Percentiles rank a stretch among this genome's conserved stretches.
Evolutionary conservation across 2,797 vertebrate genomes (phyloP).

Genomic region (Cephalopachus bancanus): DNA sequence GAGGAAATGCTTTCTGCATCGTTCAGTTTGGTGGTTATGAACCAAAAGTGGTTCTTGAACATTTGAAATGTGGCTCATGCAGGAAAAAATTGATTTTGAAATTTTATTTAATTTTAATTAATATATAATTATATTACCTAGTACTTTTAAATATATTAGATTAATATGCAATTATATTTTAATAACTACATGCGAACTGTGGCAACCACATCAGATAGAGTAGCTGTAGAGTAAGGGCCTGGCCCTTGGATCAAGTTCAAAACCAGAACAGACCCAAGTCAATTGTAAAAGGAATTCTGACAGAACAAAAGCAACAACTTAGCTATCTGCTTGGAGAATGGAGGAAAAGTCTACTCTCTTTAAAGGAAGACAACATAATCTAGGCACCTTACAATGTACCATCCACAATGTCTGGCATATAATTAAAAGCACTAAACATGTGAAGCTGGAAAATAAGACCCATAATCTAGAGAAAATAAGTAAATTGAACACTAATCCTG

Average conservation of each 20-base stretch:
- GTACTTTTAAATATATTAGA: too few species aligned
- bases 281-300: not conserved
- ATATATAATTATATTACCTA: not conserved
- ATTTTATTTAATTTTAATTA: slow-evolving; percentile 3
- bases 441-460: not conserved
- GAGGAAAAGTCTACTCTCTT: not conserved
- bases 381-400: too few species aligned
- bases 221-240: not conserved
- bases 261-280: not conserved
- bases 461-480: not conserved
- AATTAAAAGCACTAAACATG: not conserved
- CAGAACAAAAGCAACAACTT: not conserved
- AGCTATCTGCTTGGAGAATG: not conserved
- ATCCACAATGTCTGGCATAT: too few species aligned
- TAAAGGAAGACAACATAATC: too few species aligned
- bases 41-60: not conserved
- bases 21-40: not conserved
- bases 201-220: not conserved
- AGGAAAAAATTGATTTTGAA: not conserved
- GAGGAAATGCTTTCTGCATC: not conserved
- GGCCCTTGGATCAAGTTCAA: not conserved
- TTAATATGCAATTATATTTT: not conserved
- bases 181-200: not conserved
- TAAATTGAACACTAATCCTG: not conserved
- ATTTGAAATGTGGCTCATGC: not conserved